Evolutionary conservation across 2,797 vertebrate species (phyloP).

Genomic region (Rallus crepitans): DNA sequence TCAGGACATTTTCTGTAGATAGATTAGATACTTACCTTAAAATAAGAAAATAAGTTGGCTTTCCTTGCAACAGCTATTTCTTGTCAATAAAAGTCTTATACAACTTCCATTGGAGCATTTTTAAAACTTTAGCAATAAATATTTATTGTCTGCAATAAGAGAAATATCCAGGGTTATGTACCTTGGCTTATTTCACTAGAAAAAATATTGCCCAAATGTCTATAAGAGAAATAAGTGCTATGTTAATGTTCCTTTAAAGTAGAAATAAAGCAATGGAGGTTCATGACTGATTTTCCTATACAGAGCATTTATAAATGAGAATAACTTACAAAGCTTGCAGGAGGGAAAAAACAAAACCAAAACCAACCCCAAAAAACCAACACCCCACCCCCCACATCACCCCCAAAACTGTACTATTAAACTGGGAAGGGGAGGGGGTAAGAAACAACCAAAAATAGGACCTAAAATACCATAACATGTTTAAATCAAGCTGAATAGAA

Average conservation of each 20-base stretch:
- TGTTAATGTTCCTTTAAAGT: background rate
- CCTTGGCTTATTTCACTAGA: background rate
- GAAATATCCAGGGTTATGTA: background rate
- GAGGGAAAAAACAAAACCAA: background rate
- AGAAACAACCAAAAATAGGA: background rate
- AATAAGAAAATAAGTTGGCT: background rate
- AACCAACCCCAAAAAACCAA: too few species aligned
- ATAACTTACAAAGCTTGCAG: background rate
- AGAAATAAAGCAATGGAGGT: background rate
- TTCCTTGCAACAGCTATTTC: background rate
- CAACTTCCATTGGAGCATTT: background rate
- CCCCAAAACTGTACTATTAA: background rate
- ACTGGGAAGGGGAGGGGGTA: fast-evolving
- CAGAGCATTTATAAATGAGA: background rate
- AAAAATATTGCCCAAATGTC: background rate
- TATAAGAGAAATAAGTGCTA: background rate
- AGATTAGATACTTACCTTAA: background rate
- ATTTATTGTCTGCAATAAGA: background rate
- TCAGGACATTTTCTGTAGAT: background rate
- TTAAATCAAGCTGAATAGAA: background rate
- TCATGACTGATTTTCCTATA: background rate
- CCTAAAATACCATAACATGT: background rate
- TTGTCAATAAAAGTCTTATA: background rate
- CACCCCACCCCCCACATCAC: too few species aligned
- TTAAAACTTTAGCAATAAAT: background rate